Base-by-base conservation (phyloP, 2,888 invertebrate species). In the Odontothrips loti region DNA sequence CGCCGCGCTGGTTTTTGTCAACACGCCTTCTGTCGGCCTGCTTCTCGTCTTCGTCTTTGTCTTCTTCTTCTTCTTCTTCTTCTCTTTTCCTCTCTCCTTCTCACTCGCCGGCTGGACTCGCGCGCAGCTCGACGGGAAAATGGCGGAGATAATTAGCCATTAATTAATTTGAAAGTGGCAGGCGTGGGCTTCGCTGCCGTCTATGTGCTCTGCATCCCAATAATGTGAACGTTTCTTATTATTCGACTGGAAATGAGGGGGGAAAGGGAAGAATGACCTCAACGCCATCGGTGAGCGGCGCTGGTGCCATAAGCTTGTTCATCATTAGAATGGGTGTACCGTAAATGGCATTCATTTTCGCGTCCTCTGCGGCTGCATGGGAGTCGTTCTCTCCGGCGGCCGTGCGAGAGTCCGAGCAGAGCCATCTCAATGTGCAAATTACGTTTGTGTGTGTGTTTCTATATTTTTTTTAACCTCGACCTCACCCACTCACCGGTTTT, bases 101-200 rank as follows among this genome's bases (percentile, higher is more conserved):
- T 43, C 34, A 4, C 6, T 6, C 34, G 34, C 34, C 34, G 34
- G 6, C 34, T 43, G 34, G 34, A 43, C 34, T 43, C 34, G 34
- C 34, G 34, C 34, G 34, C 34, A 43, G 34, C 34, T 43, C 34
- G 34, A 6, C 34, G 34, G 34, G 34, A 43, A 43, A 43, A 43
- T 43, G 34, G 34, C 34, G 34, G 23, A 12, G 68, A 75, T 75
- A 75, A 75, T 75, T 75, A 75, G 68, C 23, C 23, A 75, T 75
- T 75, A 75, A 75, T 75, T 75, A 75, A 58, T 58, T 58, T n/a
- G 68, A 75, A 75, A 27, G 68, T 27, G 68, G 68, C 27, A 58
- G 58, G 3, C 58, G 58, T 8, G 12, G 15, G 58, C 68, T 4
- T 27, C 23, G 68, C 58, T 58, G 68, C 27, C 68, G 68, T 27